phyloP scores from a whole-genome alignment of 2,888 invertebrate species.

The Lasioglossum lativentre region DNA sequence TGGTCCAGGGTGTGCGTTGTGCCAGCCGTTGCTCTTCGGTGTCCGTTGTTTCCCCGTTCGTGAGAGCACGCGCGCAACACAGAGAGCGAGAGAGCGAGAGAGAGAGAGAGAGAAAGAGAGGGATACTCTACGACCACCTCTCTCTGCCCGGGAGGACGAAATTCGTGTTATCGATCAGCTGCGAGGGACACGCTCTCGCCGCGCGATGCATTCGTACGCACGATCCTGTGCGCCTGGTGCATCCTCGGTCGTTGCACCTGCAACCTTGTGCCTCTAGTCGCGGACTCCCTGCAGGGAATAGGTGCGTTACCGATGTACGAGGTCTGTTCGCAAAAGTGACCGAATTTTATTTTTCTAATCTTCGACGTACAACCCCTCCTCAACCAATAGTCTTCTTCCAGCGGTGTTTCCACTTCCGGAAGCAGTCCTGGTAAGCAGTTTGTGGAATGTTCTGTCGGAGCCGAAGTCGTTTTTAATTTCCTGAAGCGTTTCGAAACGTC shows the following conservation, averaged over 20 bases:
- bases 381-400: not conserved
- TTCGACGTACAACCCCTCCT: not conserved
- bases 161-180: constrained; percentile 64
- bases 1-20: not conserved
- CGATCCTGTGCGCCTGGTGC: constrained; percentile 38
- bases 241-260: constrained; percentile 25
- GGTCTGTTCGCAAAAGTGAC: not conserved
- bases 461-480: no score
- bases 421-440: not conserved
- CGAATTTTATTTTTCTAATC: not conserved
- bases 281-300: not conserved
- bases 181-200: constrained; percentile 44
- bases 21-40: not conserved
- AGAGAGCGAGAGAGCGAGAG: not conserved
- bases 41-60: not conserved
- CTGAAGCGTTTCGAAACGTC: not conserved
- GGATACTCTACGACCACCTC: not conserved
- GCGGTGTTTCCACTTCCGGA: not conserved
- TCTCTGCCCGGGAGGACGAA: constrained; percentile 45
- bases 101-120: not conserved
- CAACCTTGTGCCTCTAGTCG: not conserved
- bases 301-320: not conserved
- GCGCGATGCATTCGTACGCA: constrained; percentile 56
- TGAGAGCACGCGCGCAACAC: not conserved
- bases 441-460: not conserved